Conservation (phyloP, 2,888 invertebrate genomes). For the Drosophila parthenogenetica region DNA sequence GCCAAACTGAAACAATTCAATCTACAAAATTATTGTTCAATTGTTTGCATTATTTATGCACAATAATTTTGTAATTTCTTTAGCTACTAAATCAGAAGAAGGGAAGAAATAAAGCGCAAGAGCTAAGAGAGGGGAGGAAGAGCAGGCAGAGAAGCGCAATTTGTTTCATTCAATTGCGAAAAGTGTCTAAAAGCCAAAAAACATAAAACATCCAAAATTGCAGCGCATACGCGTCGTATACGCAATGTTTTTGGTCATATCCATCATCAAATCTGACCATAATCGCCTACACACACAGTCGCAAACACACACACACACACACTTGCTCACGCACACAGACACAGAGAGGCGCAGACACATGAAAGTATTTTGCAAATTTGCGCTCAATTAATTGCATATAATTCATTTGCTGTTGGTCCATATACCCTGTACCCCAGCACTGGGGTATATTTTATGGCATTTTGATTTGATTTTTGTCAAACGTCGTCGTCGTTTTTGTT, state of each 20-base stretch:
- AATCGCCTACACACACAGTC: constrained; percentile 47
- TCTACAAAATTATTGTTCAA: constrained; percentile 16
- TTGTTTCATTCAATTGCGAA: constrained; percentile 37
- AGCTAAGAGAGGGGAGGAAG: neutral
- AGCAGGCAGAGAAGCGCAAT: constrained; percentile 3
- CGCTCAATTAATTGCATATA: constrained; percentile 84
- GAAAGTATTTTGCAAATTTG: constrained; percentile 81
- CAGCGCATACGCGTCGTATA: constrained; percentile 52
- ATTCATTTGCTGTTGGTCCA: constrained; percentile 77
- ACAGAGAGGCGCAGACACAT: constrained; percentile 57
- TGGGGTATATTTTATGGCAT: constrained; percentile 80
- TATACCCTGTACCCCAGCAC: constrained; percentile 21
- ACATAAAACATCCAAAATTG: constrained; percentile 26
- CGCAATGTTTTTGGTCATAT: constrained; percentile 63
- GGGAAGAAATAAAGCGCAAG: neutral
- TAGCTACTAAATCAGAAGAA: constrained; percentile 52
- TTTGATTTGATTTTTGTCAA: constrained; percentile 82
- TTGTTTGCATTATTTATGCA: constrained; percentile 23
- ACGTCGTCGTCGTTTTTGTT: constrained; percentile 27
- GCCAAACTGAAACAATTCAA: constrained; percentile 19
- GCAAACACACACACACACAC: constrained; percentile 19
- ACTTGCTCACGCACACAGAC: constrained; percentile 3
- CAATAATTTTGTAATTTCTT: constrained; percentile 21
- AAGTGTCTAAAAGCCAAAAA: constrained; percentile 17
- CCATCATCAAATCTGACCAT: constrained; percentile 68